A percentile compares a stretch with the other conserved stretches of the same genome.
Evolutionary conservation across 2,888 invertebrate genomes (phyloP).

Genomic region (Perdita meconis): DNA sequence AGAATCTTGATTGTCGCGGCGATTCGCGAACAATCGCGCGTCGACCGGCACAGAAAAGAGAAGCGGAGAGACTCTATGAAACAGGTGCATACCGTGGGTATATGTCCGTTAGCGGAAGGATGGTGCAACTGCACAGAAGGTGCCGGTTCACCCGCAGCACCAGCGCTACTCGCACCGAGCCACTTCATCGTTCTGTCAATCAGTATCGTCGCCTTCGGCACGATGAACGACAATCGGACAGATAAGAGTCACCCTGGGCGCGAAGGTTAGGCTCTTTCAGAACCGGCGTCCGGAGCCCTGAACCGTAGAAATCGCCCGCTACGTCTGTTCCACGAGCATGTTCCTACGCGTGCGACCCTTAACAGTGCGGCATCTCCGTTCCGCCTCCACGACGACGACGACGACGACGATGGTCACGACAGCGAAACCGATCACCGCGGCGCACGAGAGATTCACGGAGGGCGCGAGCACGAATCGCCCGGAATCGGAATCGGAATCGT

Average conservation of each 20-base stretch:
- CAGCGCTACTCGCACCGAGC: constrained; percentile 86
- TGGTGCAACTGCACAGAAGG: constrained; percentile 83
- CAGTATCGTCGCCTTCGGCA: constrained; percentile 54
- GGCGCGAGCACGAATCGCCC: constrained; percentile 30
- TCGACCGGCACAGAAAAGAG: neutral
- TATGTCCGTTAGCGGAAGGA: constrained; percentile 83
- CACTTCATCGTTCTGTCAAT: constrained; percentile 83
- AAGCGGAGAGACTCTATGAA: neutral
- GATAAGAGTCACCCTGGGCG: constrained; percentile 47
- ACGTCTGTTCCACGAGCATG: constrained; percentile 65
- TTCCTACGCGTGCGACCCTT: constrained; percentile 50
- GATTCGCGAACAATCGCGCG: neutral
- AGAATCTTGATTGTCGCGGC: constrained; percentile 16
- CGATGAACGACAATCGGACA: constrained; percentile 50
- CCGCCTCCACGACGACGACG: constrained; percentile 62
- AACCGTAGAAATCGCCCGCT: constrained; percentile 58
- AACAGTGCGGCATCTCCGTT: constrained; percentile 60
- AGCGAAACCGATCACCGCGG: no score
- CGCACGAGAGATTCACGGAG: constrained; percentile 8
- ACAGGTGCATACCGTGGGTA: constrained; percentile 79
- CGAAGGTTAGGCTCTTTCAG: constrained; percentile 65
- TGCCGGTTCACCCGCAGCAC: constrained; percentile 88
- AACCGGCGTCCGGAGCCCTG: constrained; percentile 69
- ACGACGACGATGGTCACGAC: no score
- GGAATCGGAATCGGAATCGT: constrained; percentile 46